A percentile compares a stretch with the other conserved stretches of the same genome.
Evolutionary conservation across 2,797 vertebrate species (phyloP).

Genomic region (Pseudomugil tenellus): DNA sequence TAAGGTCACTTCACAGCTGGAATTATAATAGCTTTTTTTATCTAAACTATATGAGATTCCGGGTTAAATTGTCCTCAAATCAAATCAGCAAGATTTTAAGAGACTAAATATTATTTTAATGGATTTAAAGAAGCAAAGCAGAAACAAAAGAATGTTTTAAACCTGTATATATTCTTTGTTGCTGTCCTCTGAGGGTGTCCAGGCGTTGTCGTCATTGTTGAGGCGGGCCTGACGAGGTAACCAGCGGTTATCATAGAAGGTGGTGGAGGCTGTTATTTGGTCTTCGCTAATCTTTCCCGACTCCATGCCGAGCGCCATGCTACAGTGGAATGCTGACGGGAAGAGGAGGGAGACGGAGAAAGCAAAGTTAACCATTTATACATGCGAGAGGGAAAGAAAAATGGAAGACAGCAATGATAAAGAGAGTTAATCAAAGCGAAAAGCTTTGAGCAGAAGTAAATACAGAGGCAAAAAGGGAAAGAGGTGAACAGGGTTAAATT

Average conservation of each 20-base stretch:
- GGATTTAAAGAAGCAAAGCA: not conserved
- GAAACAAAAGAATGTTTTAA: not conserved
- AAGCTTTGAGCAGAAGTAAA: conserved; percentile 3
- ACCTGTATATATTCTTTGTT: conserved; percentile 98
- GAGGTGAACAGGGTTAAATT: conserved; percentile 38
- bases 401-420: too few species aligned
- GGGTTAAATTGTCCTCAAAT: not conserved
- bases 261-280: conserved; percentile 91
- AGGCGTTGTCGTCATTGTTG: conserved; percentile 93
- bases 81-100: not conserved
- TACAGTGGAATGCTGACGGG: conserved; percentile 91
- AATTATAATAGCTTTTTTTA: conserved; percentile 9
- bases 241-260: conserved; percentile 91
- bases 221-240: conserved; percentile 93
- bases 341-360: conserved; percentile 75
- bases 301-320: conserved; percentile 92
- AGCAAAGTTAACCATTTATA: conserved; percentile 22
- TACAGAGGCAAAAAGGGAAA: conserved; percentile 10
- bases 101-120: not conserved
- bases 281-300: conserved; percentile 94
- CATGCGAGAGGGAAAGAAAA: not conserved
- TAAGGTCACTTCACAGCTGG: conserved; percentile 21
- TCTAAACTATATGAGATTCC: not conserved
- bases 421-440: too few species aligned
- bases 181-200: conserved; percentile 95